Percentiles rank a stretch among this genome's conserved stretches.
Evolutionary conservation across 2,113 vertebrate species (phyloP).

Genomic region (Scytalopus superciliaris): DNA sequence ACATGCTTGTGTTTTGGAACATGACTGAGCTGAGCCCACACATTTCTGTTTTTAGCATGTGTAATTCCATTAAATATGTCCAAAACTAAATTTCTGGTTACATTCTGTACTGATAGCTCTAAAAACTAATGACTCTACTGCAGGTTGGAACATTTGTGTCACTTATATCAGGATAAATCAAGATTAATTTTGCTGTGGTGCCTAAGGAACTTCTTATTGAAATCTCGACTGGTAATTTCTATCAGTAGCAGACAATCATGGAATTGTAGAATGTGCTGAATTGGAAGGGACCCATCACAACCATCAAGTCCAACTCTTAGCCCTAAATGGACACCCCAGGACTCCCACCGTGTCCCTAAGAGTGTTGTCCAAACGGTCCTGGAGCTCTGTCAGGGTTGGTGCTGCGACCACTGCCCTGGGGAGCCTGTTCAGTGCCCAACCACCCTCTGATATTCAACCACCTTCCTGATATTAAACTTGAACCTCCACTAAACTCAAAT

Average conservation of each 20-base stretch:
- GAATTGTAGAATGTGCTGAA: background rate
- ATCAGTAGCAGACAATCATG: background rate
- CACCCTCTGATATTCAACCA: too few species aligned
- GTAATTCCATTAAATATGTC: background rate
- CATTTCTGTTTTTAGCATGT: slow-evolving; percentile 35
- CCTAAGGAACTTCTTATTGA: fast-evolving
- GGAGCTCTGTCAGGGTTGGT: background rate
- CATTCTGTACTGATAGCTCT: background rate
- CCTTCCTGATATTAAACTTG: background rate
- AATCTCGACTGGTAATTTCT: background rate
- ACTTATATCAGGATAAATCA: background rate
- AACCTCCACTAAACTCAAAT: background rate
- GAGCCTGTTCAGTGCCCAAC: background rate
- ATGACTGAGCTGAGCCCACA: slow-evolving; percentile 3
- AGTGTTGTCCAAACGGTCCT: background rate
- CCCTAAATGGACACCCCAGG: background rate
- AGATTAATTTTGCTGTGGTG: background rate
- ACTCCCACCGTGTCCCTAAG: background rate
- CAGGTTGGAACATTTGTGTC: background rate
- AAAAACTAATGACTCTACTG: background rate
- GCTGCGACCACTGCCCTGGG: background rate
- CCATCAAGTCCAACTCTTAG: background rate
- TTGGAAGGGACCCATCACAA: background rate
- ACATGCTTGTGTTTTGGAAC: slow-evolving; percentile 20
- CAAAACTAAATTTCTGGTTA: background rate